These are phyloP conservation scores for Archocentrus centrarchus DNA, from an alignment of 2,113 vertebrate genomes.

Conservation along the genomic window DNA sequence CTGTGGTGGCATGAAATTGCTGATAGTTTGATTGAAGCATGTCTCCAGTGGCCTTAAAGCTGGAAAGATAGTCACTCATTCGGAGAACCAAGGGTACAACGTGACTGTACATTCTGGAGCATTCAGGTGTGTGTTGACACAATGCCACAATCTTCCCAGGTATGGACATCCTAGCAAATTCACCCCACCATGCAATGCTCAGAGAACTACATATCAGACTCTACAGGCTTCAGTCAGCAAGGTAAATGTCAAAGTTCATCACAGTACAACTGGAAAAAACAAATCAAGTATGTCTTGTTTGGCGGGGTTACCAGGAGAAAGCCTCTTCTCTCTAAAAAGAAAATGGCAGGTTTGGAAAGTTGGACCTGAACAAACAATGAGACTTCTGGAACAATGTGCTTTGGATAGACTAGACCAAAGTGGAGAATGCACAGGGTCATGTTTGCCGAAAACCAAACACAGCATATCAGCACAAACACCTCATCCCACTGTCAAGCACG, in stretches of 20 bases:
- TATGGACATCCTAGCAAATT: neutral
- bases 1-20: too few relatives aligned
- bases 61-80: too few relatives aligned
- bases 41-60: too few relatives aligned
- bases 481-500: neutral
- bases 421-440: neutral
- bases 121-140: neutral
- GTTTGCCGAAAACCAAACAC: neutral
- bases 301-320: neutral
- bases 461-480: neutral
- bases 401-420: neutral
- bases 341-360: neutral
- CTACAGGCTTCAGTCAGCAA: neutral
- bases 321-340: neutral
- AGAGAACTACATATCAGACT: neutral
- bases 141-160: neutral
- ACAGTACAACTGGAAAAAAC: neutral
- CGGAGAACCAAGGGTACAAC: too few relatives aligned
- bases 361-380: neutral
- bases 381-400: neutral
- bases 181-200: neutral
- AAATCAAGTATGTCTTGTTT: too few relatives aligned
- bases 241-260: neutral
- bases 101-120: neutral
- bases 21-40: too few relatives aligned